These are phyloP conservation scores for Cephalopterus ornatus DNA, from an alignment of 2,113 vertebrate species.

Conservation along the genomic window DNA sequence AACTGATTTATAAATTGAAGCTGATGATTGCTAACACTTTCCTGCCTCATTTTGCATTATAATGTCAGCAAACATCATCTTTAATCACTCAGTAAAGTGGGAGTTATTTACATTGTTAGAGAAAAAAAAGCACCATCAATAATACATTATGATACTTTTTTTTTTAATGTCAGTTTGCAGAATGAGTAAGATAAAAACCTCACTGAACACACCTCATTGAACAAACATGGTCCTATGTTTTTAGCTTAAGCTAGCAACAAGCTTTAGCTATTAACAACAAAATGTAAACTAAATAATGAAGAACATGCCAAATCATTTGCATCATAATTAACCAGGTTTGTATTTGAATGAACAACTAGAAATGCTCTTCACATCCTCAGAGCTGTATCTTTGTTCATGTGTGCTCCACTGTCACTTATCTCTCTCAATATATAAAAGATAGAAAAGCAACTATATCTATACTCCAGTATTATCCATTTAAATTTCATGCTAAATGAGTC, in stretches of 20 bases:
- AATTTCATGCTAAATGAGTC: not conserved
- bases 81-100: not conserved
- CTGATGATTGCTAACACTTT: not conserved
- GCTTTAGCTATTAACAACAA: not conserved
- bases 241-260: no score
- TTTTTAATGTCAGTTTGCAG: not conserved
- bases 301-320: not conserved
- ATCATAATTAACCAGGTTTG: not conserved
- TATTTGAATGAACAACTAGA: not conserved
- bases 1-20: not conserved
- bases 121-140: not conserved
- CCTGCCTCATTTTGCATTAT: not conserved
- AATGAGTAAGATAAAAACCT: not conserved
- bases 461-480: not conserved
- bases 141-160: not conserved
- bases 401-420: not conserved
- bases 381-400: fast-evolving
- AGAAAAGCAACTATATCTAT: not conserved
- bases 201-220: not conserved
- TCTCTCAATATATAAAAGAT: not conserved
- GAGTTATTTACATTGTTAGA: not conserved
- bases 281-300: not conserved
- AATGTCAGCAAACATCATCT: not conserved
- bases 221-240: not conserved
- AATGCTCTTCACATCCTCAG: not conserved